Evolutionary conservation across 2,888 invertebrate species (phyloP).

Genomic region (Sphaeridia pumilis): DNA sequence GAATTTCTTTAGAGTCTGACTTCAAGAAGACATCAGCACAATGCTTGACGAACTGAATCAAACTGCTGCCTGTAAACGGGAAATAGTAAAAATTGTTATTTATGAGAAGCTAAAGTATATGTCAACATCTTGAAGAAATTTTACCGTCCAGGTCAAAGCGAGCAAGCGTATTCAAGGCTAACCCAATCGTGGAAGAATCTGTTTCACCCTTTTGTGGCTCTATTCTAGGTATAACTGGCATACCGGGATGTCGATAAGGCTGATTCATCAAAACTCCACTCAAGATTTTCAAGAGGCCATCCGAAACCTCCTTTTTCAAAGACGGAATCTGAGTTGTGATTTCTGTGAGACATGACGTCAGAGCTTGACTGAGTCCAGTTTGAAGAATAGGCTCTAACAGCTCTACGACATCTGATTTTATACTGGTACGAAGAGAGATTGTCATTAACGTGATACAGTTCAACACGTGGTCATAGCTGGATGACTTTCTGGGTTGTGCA

Average conservation of each 20-base stretch:
- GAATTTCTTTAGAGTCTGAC: conserved; percentile 80
- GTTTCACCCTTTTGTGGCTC: conserved; percentile 17
- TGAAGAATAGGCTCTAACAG: conserved; percentile 84
- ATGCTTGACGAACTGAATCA: conserved; percentile 80
- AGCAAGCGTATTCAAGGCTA: conserved; percentile 85
- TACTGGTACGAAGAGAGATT: conserved; percentile 68
- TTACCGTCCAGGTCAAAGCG: conserved; percentile 71
- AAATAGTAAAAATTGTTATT: no score
- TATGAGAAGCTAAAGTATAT: no score
- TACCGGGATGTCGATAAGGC: conserved; percentile 67
- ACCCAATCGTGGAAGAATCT: conserved; percentile 71
- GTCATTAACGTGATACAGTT: conserved; percentile 84
- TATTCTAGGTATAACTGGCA: conserved; percentile 43
- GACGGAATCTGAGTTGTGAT: conserved; percentile 76
- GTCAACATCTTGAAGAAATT: background rate
- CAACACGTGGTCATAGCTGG: conserved; percentile 49
- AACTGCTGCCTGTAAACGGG: conserved; percentile 53
- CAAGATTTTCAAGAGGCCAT: conserved; percentile 81
- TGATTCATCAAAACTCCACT: conserved; percentile 83
- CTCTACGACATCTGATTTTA: conserved; percentile 65
- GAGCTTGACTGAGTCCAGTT: conserved; percentile 75
- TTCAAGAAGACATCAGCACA: conserved; percentile 85
- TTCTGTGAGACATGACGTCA: conserved; percentile 83
- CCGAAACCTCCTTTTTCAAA: conserved; percentile 79
- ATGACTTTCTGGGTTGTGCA: conserved; percentile 6